phyloP scores from a whole-genome alignment of 2,888 invertebrate genomes.

The Ectropis crepuscularia region DNA sequence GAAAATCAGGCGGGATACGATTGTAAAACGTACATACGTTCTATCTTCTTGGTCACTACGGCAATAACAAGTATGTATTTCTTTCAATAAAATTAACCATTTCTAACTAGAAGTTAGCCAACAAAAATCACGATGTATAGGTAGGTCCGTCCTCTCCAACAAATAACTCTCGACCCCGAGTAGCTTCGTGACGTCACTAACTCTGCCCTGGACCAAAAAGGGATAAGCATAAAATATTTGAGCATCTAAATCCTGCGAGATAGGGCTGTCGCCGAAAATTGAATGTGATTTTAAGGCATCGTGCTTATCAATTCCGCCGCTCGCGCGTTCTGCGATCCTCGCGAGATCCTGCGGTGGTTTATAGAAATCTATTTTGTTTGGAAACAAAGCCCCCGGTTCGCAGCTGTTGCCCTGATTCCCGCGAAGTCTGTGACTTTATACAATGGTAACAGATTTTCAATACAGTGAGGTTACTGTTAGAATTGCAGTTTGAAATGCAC shows the following conservation, averaged over 20 bases:
- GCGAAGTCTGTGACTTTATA: too few species aligned
- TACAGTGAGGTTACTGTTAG: too few species aligned
- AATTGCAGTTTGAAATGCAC: too few species aligned
- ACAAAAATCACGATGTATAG: too few species aligned
- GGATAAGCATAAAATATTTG: constrained; percentile 35
- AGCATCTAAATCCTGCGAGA: constrained; percentile 39
- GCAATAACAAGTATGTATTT: too few species aligned
- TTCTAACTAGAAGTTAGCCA: too few species aligned
- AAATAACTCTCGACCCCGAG: not conserved
- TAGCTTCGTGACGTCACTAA: not conserved
- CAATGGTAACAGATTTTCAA: too few species aligned
- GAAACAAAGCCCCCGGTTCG: constrained; percentile 8
- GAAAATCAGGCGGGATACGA: too few species aligned
- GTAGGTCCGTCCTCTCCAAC: too few species aligned
- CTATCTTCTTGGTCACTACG: too few species aligned
- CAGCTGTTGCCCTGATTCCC: not conserved
- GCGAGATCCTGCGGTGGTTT: constrained; percentile 31
- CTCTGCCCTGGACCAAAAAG: constrained; percentile 2
- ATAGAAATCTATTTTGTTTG: constrained; percentile 19
- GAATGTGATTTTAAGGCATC: constrained; percentile 49
- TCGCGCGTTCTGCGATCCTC: constrained; percentile 42
- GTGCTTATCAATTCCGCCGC: constrained; percentile 39
- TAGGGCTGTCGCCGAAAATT: constrained; percentile 49
- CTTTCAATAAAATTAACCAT: too few species aligned
- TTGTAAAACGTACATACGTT: too few species aligned